A percentile compares a stretch with the other conserved stretches of the same genome.
These are phyloP conservation scores for Drosophila mercatorum DNA, from an alignment of 2,888 invertebrate species.

Conservation along the genomic window DNA sequence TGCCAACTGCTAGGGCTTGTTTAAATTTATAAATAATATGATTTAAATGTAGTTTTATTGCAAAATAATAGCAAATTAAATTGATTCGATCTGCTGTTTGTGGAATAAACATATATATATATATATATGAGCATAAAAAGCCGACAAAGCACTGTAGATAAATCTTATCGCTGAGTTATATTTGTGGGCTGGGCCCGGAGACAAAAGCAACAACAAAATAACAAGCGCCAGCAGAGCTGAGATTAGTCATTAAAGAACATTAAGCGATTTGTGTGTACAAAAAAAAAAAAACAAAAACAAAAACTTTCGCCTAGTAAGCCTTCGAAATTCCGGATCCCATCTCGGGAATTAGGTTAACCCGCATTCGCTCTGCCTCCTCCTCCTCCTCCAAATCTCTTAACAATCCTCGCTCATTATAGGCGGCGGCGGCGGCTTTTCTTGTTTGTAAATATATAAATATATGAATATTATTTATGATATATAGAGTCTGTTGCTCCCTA, in stretches of 20 bases:
- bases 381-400: constrained; percentile 19
- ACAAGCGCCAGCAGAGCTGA: constrained; percentile 17
- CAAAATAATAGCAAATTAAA: constrained; percentile 58
- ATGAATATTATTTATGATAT: constrained; percentile 37
- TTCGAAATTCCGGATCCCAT: constrained; percentile 1
- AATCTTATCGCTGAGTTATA: constrained; percentile 41
- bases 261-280: constrained; percentile 18
- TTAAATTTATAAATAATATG: constrained; percentile 25
- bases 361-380: constrained; percentile 29
- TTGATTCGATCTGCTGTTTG: constrained; percentile 64
- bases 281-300: background rate
- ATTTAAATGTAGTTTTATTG: constrained; percentile 44
- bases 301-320: constrained; percentile 15
- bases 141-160: constrained; percentile 56
- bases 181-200: constrained; percentile 39
- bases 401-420: constrained; percentile 46
- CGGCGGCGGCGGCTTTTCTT: constrained; percentile 24
- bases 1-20: background rate
- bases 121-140: constrained; percentile 24
- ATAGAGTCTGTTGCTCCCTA: constrained; percentile 10
- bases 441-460: background rate
- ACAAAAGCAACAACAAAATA: constrained; percentile 23
- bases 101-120: background rate
- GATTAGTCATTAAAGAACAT: constrained; percentile 51
- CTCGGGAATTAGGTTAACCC: constrained; percentile 44